Percentiles rank a stretch among this genome's conserved stretches.
These are phyloP conservation scores for Xenopus tropicalis DNA, from an alignment of 2,113 vertebrate species.

Conservation along the genomic window DNA sequence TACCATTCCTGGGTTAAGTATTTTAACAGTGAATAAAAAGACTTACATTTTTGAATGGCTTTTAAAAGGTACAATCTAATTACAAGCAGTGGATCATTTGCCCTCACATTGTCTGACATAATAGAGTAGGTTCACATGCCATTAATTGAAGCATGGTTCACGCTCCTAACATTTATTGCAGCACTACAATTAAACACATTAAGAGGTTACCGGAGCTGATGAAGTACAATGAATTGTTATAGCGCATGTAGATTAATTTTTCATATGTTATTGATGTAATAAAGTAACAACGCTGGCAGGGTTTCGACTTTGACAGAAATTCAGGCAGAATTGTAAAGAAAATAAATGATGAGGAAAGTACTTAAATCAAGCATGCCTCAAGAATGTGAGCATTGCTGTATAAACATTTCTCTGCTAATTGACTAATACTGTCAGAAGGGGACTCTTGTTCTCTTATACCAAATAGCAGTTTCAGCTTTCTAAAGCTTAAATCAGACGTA, in stretches of 20 bases:
- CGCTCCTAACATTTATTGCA: neutral
- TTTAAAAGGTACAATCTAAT: constrained; percentile 23
- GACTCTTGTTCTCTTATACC: neutral
- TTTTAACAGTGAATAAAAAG: constrained; percentile 9
- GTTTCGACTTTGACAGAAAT: neutral
- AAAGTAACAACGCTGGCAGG: neutral
- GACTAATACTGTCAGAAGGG: neutral
- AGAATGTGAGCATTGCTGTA: neutral
- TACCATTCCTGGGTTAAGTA: neutral
- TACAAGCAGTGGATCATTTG: constrained; percentile 26
- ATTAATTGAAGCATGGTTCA: constrained; percentile 10
- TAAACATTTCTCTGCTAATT: neutral
- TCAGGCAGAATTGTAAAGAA: neutral
- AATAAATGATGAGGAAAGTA: neutral
- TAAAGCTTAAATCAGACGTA: neutral
- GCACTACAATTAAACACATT: constrained; percentile 21
- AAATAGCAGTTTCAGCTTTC: neutral
- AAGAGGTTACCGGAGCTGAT: constrained; percentile 9
- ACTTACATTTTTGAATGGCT: constrained; percentile 4
- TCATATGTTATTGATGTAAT: constrained; percentile 3
- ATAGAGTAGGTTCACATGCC: constrained; percentile 11
- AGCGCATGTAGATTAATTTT: neutral
- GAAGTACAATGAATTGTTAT: neutral
- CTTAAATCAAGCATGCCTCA: neutral
- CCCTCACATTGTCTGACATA: constrained; percentile 15